Percentiles rank a stretch among this genome's conserved stretches.
phyloP scores from a whole-genome alignment of 2,888 invertebrate species.

The Hedychridium roseum region DNA sequence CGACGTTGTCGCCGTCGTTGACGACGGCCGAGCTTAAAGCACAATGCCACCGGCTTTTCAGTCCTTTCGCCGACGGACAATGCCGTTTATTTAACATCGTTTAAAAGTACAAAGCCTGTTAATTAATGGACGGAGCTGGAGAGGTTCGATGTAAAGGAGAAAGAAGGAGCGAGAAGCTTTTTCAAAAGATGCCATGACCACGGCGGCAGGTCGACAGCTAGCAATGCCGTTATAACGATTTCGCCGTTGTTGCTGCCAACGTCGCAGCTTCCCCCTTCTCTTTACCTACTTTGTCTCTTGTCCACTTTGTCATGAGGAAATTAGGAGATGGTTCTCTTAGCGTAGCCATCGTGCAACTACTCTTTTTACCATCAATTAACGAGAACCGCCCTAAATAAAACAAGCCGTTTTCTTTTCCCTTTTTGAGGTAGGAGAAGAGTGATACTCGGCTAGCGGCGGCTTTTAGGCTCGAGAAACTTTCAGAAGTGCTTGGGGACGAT shows the following conservation, averaged over 20 bases:
- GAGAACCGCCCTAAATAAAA: too few species aligned
- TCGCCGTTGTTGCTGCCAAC: slow-evolving; percentile 10
- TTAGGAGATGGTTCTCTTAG: too few species aligned
- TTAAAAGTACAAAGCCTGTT: slow-evolving; percentile 64
- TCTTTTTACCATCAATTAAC: too few species aligned
- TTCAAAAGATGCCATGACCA: slow-evolving; percentile 28
- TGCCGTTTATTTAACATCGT: slow-evolving; percentile 64
- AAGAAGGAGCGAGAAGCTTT: slow-evolving; percentile 23
- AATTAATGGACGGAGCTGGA: slow-evolving; percentile 59
- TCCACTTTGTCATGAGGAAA: slow-evolving; percentile 25
- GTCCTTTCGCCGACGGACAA: slow-evolving; percentile 59
- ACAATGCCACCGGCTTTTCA: slow-evolving; percentile 60
- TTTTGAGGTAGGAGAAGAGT: too few species aligned
- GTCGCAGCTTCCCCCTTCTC: background rate
- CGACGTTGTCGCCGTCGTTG: slow-evolving; percentile 22
- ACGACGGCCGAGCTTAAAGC: slow-evolving; percentile 48
- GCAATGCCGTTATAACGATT: too few species aligned
- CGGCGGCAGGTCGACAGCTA: slow-evolving; percentile 26
- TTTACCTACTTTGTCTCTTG: slow-evolving; percentile 5
- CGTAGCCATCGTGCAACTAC: too few species aligned
- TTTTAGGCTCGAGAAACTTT: slow-evolving; percentile 33
- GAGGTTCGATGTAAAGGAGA: slow-evolving; percentile 26
- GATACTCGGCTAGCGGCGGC: slow-evolving; percentile 14
- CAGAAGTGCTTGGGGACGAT: slow-evolving; percentile 41
- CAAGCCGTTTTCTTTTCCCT: too few species aligned